Conservation (phyloP, 2,888 invertebrate genomes). For the Tenthredo mesomela region DNA sequence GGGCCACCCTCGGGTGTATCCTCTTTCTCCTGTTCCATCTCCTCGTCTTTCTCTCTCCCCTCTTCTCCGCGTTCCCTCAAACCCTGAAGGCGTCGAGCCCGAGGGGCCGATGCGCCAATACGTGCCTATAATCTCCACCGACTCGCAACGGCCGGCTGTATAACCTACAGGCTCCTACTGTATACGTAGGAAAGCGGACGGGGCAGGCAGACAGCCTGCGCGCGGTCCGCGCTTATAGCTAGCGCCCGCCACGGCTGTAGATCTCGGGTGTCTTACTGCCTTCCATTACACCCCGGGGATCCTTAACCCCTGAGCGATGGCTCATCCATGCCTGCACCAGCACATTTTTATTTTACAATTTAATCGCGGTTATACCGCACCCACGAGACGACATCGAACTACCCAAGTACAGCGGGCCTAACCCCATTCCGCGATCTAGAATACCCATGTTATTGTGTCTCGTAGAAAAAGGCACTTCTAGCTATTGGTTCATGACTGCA, state of each 20-base stretch:
- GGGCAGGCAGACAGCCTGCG: background rate
- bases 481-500: slow-evolving; percentile 2
- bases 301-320: slow-evolving; percentile 67
- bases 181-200: background rate
- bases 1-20: slow-evolving; percentile 49
- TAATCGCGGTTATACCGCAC: slow-evolving; percentile 48
- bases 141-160: slow-evolving; percentile 37
- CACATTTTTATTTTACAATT: slow-evolving; percentile 51
- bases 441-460: background rate
- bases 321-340: slow-evolving; percentile 61
- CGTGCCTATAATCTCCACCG: slow-evolving; percentile 74
- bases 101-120: slow-evolving; percentile 76
- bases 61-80: background rate
- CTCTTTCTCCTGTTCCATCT: slow-evolving; percentile 19
- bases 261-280: slow-evolving; percentile 57
- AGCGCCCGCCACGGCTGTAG: slow-evolving; percentile 37
- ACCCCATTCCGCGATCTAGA: background rate
- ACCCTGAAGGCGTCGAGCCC: slow-evolving; percentile 62
- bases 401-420: background rate
- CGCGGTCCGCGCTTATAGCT: background rate
- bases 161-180: slow-evolving; percentile 8
- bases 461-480: background rate
- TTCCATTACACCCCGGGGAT: slow-evolving; percentile 65
- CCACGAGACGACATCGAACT: slow-evolving; percentile 41
- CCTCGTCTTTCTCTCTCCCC: slow-evolving; percentile 18